These are phyloP conservation scores for Nesospiza acunhae DNA, from an alignment of 2,113 vertebrate species.

Conservation along the genomic window DNA sequence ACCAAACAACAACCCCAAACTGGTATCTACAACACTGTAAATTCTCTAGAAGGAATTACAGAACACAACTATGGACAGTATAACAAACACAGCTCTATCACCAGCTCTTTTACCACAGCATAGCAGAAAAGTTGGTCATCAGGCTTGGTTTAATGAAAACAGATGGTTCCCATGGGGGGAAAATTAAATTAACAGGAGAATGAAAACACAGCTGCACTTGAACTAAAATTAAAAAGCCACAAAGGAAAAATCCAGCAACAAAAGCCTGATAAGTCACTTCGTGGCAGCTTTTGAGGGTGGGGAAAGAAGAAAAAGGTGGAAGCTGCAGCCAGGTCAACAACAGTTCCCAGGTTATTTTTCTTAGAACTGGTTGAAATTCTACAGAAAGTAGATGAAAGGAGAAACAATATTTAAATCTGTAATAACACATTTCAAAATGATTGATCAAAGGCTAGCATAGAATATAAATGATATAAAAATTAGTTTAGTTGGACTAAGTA, in stretches of 20 bases:
- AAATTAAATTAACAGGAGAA: neutral
- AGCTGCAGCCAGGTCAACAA: neutral
- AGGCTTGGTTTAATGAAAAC: constrained; percentile 27
- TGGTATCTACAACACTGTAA: neutral
- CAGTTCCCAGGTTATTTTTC: neutral
- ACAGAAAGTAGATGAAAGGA: neutral
- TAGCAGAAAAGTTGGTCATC: constrained; percentile 49
- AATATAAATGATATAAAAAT: neutral
- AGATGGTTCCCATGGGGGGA: neutral
- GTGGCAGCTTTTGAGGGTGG: neutral
- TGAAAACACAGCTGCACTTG: constrained; percentile 58
- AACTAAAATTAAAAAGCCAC: constrained; percentile 44
- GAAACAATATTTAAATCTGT: neutral
- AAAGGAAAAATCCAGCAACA: constrained; percentile 16
- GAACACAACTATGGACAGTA: neutral
- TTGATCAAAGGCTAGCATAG: neutral
- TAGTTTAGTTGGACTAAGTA: neutral
- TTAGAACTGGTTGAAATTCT: neutral
- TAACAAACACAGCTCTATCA: neutral
- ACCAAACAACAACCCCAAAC: neutral
- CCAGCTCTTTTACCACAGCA: constrained; percentile 46
- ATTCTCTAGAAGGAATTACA: neutral
- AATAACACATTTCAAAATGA: neutral
- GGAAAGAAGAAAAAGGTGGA: neutral
- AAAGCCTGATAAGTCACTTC: constrained; percentile 28